Evolutionary conservation across 2,797 vertebrate genomes (phyloP).

Genomic region (Erpetoichthys calabaricus): DNA sequence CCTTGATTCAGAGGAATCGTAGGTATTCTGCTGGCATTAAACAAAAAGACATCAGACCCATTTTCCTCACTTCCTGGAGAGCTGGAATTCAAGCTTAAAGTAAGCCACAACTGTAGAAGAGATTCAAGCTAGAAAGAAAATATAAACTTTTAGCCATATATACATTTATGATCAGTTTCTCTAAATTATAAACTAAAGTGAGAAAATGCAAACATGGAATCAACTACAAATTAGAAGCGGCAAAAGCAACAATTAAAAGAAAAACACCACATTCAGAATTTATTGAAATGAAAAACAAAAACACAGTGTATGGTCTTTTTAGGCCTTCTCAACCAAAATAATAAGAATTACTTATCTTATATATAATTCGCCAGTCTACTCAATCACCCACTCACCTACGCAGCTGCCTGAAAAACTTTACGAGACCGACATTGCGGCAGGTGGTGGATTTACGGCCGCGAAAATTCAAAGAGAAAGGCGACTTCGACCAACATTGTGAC

Average conservation of each 20-base stretch:
- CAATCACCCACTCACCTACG: too few relatives aligned
- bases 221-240: neutral
- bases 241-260: neutral
- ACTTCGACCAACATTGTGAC: too few relatives aligned
- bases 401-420: too few relatives aligned
- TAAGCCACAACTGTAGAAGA: conserved; percentile 90
- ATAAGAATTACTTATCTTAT: neutral
- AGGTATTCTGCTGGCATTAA: conserved; percentile 85
- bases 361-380: too few relatives aligned
- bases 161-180: neutral
- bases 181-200: neutral
- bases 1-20: conserved; percentile 92
- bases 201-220: neutral
- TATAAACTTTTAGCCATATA: neutral
- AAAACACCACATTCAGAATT: conserved; percentile 3
- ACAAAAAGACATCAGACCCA: conserved; percentile 84
- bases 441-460: too few relatives aligned
- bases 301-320: neutral
- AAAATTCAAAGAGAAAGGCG: too few relatives aligned
- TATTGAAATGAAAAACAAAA: conserved; percentile 9
- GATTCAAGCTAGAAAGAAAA: conserved; percentile 71
- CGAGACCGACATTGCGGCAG: too few relatives aligned
- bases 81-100: conserved; percentile 88
- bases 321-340: neutral
- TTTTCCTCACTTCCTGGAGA: conserved; percentile 70